Conservation (phyloP, 2,797 vertebrate species). For the Morus bassanus region DNA sequence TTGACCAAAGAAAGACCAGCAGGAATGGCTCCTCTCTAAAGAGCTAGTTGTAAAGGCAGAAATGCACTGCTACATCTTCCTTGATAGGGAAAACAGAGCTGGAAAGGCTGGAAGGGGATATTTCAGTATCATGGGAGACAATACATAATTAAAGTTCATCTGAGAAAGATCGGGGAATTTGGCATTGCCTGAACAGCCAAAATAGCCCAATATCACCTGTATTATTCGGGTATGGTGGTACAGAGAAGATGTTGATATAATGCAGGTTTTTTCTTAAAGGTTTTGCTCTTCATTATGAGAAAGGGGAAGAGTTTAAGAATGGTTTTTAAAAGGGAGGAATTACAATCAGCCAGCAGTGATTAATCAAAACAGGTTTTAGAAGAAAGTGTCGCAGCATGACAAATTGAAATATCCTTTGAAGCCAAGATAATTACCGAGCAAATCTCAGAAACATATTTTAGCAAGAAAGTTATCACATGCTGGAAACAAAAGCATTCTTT, state of each 20-base stretch:
- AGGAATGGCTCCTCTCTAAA: background rate
- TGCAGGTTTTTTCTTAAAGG: background rate
- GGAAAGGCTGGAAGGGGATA: background rate
- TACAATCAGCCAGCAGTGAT: background rate
- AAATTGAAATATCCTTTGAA: constrained; percentile 26
- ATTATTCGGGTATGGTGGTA: background rate
- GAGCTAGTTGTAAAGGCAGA: background rate
- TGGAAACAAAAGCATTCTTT: background rate
- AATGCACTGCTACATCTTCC: background rate
- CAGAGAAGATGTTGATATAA: background rate
- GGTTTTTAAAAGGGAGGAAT: background rate
- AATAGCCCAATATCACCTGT: background rate
- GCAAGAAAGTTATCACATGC: background rate
- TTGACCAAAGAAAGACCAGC: background rate
- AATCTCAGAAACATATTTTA: background rate
- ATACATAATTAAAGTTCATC: background rate
- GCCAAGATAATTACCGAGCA: background rate
- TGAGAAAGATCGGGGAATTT: background rate
- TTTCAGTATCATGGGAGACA: background rate
- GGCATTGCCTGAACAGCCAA: background rate
- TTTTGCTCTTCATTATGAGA: background rate
- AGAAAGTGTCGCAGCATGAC: background rate
- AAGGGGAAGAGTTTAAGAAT: background rate
- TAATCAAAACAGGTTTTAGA: constrained; percentile 5
- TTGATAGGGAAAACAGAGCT: background rate